Conservation (phyloP, 2,797 vertebrate genomes). For the Dicrostonyx torquatus region DNA sequence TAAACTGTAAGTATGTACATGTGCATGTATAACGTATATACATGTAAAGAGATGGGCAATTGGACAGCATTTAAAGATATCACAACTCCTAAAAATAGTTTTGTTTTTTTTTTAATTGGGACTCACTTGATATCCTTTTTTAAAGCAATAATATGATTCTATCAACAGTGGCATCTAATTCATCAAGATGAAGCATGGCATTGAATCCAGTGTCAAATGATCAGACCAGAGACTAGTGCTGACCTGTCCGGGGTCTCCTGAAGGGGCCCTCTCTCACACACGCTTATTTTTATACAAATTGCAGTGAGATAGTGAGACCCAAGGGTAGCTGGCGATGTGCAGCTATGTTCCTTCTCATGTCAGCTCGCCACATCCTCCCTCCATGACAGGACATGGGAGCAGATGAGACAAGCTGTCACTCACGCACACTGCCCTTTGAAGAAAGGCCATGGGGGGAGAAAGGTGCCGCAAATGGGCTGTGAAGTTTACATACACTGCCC, state of each 20-base stretch:
- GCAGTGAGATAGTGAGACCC: constrained; percentile 82
- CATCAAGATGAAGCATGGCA: neutral
- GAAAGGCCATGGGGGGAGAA: constrained; percentile 92
- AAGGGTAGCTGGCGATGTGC: constrained; percentile 86
- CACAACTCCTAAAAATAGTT: neutral
- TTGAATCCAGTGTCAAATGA: neutral
- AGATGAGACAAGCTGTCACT: constrained; percentile 96
- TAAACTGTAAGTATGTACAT: neutral
- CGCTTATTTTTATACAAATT: constrained; percentile 82
- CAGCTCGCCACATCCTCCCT: constrained; percentile 86
- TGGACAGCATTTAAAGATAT: neutral
- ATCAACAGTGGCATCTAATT: neutral
- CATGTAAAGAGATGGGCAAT: neutral
- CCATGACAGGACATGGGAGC: constrained; percentile 92
- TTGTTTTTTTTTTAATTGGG: constrained; percentile 5
- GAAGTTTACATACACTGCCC: constrained; percentile 99
- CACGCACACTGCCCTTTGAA: constrained; percentile 95
- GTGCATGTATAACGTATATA: neutral
- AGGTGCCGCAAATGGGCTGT: constrained; percentile 98
- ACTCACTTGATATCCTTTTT: neutral
- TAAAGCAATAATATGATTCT: neutral
- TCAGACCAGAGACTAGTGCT: neutral
- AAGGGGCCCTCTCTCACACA: constrained; percentile 71
- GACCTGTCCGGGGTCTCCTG: constrained; percentile 55
- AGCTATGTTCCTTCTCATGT: constrained; percentile 87